Percentiles rank a stretch among this genome's conserved stretches.
Conservation (phyloP, 1,140 invertebrate species). For the Achroia grisella region DNA sequence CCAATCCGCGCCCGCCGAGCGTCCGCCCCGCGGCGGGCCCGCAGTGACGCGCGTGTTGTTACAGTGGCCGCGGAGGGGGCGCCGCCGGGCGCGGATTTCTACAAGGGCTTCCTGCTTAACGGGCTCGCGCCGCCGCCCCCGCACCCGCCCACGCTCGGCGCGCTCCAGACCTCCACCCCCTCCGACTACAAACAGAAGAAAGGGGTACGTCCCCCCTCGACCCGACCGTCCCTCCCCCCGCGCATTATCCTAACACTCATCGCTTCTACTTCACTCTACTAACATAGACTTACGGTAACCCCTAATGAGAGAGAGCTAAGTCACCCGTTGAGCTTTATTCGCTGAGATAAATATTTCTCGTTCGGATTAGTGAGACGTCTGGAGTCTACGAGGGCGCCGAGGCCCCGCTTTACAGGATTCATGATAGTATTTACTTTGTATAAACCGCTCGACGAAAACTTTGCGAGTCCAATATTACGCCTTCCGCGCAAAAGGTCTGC, state of each 20-base stretch:
- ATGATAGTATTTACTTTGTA: no score
- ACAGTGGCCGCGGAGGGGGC: slow-evolving; percentile 85
- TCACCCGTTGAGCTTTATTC: no score
- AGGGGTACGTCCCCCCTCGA: slow-evolving; percentile 44
- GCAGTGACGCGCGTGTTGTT: slow-evolving; percentile 74
- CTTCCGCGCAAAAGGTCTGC: no score
- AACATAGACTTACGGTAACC: no score
- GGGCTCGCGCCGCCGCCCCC: slow-evolving; percentile 52
- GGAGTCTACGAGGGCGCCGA: no score
- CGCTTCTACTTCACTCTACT: slow-evolving; percentile 18
- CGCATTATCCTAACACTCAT: slow-evolving; percentile 20
- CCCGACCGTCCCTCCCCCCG: slow-evolving; percentile 6
- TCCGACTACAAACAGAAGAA: slow-evolving; percentile 68
- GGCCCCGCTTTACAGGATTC: no score
- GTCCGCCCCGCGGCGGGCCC: slow-evolving; percentile 11
- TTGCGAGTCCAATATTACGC: no score
- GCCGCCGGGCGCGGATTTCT: slow-evolving; percentile 84
- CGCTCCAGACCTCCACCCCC: slow-evolving; percentile 62
- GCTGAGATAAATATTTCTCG: no score
- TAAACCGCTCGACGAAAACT: no score
- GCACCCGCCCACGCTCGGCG: slow-evolving; percentile 72
- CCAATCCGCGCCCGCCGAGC: slow-evolving; percentile 35
- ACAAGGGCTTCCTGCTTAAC: slow-evolving; percentile 82
- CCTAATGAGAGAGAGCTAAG: no score
- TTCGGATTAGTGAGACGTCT: no score